Evolutionary conservation across 2,888 invertebrate species (phyloP).

Genomic region (Sarcophaga rosellei): DNA sequence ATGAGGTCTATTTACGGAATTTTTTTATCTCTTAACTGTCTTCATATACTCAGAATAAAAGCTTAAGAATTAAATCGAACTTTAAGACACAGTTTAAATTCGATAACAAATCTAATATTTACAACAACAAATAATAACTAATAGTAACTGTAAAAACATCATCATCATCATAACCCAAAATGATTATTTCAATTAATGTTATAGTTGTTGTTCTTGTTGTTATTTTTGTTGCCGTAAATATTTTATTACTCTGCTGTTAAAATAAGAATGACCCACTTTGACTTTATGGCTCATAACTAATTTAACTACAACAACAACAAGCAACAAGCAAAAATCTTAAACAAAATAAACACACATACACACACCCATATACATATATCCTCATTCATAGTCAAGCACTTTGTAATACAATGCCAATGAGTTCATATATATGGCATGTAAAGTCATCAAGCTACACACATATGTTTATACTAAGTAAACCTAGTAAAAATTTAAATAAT

Average conservation of each 20-base stretch:
- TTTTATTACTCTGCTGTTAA: constrained; percentile 27
- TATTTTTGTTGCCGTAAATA: not conserved
- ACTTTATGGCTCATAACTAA: constrained; percentile 55
- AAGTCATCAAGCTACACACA: not conserved
- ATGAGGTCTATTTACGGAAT: too few relatives aligned
- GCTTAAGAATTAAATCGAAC: too few relatives aligned
- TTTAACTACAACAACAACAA: constrained; percentile 18
- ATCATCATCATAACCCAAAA: constrained; percentile 31
- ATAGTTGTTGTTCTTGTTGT: not conserved
- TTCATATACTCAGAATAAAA: too few relatives aligned
- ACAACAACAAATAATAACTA: too few relatives aligned
- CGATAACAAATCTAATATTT: too few relatives aligned
- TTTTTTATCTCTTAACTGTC: too few relatives aligned
- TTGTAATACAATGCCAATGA: constrained; percentile 1
- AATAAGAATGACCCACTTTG: constrained; percentile 54
- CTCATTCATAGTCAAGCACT: not conserved
- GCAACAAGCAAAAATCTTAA: not conserved
- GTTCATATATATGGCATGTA: not conserved
- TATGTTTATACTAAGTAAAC: not conserved
- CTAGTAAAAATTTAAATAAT: not conserved
- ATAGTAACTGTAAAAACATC: constrained; percentile 4
- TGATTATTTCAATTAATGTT: not conserved
- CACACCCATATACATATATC: not conserved
- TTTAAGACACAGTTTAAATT: too few relatives aligned
- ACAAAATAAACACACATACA: constrained; percentile 9